These are phyloP conservation scores for Elgaria multicarinata DNA, from an alignment of 2,113 vertebrate species.

Conservation along the genomic window DNA sequence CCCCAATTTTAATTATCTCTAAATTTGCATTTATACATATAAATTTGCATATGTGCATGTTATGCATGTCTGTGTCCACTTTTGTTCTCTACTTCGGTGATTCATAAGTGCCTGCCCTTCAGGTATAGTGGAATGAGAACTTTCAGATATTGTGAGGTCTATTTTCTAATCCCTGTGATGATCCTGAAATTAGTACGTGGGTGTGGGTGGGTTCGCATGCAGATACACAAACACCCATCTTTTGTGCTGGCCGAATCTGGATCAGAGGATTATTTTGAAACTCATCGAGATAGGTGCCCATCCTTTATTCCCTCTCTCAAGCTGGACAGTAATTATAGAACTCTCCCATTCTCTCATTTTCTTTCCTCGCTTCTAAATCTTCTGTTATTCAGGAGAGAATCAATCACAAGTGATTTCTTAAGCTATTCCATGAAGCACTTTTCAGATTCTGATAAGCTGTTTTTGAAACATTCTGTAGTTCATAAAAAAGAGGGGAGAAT, in stretches of 20 bases:
- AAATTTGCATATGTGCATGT: no score
- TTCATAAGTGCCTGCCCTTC: background rate
- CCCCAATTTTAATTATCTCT: no score
- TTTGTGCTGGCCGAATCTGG: background rate
- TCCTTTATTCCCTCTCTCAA: background rate
- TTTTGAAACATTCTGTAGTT: conserved; percentile 53
- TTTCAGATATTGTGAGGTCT: background rate
- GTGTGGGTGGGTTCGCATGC: background rate
- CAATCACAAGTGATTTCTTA: conserved; percentile 35
- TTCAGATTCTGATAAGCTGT: conserved; percentile 53
- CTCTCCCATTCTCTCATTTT: conserved; percentile 6
- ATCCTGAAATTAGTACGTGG: background rate
- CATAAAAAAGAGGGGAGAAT: conserved; percentile 60
- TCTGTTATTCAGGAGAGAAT: conserved; percentile 29
- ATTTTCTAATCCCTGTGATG: background rate
- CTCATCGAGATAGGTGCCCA: background rate
- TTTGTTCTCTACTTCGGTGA: no score
- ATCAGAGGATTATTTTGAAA: conserved; percentile 26
- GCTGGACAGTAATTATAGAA: background rate
- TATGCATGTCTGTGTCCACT: no score
- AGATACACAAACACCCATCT: background rate
- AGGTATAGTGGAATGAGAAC: background rate
- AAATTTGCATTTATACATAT: no score
- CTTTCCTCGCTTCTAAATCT: conserved; percentile 5
- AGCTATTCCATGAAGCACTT: conserved; percentile 30